Evolutionary conservation across 2,797 vertebrate genomes (phyloP).

Genomic region (Mastacembelus armatus): DNA sequence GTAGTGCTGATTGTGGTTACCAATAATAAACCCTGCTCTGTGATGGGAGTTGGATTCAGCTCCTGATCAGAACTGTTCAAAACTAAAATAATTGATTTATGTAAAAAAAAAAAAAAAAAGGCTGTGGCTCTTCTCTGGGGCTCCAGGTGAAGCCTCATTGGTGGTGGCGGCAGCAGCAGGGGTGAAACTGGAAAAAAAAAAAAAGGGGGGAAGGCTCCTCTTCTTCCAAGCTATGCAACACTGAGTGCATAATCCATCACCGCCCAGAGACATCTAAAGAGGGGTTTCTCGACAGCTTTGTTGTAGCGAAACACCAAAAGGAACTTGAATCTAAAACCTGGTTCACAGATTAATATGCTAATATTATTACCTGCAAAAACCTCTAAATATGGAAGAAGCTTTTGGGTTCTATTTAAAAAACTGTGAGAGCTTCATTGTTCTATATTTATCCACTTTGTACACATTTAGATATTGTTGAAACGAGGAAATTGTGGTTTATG

Average conservation of each 20-base stretch:
- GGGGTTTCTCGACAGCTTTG: constrained; percentile 77
- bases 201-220: constrained; percentile 71
- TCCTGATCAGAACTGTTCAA: too few relatives aligned
- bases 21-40: background rate
- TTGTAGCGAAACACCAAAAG: constrained; percentile 75
- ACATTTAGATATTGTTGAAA: constrained; percentile 43
- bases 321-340: constrained; percentile 65
- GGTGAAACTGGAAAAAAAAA: constrained; percentile 66
- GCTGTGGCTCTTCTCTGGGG: constrained; percentile 29
- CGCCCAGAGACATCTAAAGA: constrained; percentile 73
- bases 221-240: constrained; percentile 70
- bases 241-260: constrained; percentile 82
- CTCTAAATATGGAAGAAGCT: constrained; percentile 23
- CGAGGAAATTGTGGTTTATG: constrained; percentile 49
- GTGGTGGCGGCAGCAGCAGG: constrained; percentile 52
- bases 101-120: constrained; percentile 10
- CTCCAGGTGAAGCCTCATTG: constrained; percentile 63
- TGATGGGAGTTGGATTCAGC: background rate
- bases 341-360: constrained; percentile 62
- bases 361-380: constrained; percentile 24
- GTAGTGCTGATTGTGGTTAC: constrained; percentile 2
- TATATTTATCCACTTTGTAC: constrained; percentile 56
- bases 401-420: constrained; percentile 38
- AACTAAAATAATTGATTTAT: constrained; percentile 16
- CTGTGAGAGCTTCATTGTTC: constrained; percentile 54